Base-by-base conservation (phyloP, 2,113 vertebrate species). In the Pteruthius melanotis region DNA sequence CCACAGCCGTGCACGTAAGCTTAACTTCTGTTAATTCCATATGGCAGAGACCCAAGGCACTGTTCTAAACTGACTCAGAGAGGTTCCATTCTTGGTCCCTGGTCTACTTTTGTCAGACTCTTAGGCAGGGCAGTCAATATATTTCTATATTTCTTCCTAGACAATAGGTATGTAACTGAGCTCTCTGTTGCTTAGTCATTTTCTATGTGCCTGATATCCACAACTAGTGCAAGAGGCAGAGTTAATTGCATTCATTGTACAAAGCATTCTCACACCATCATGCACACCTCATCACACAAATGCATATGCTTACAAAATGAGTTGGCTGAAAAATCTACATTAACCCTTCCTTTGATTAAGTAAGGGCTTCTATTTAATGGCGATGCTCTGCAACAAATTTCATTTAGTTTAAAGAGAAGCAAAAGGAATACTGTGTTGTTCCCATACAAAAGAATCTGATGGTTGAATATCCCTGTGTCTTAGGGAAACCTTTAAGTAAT, bases 1-100 rank as follows among this genome's bases (percentile, higher is more conserved):
- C 39, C 47, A 19, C 14, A 40, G 42, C 5, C 3, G 39, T 42
- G 52, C 33, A 45, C 0, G 0, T 7, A 28, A 28, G 33, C 6
- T 94, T 45, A 64, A 23, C 14, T 60, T 77, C 6, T 27, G 23
- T 68, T 44, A 71, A 31, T 37, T 83, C 37, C 17, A 4, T 20
- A 6, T 42, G 21, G 21, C 40, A 83, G 57, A 47, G 57, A 60
- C 7, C 57, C 54, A 68, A 88, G 44, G n/a, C 30, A 19, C 37
- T 83, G 23, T 47, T 26, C 63, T 50, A 44, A 39, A 76, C 0
- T 24, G 72, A 7, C 6, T 13, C 23, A 26, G 86, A 53, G 31
- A 64, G 7, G 7, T 52, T 83, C 30, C 4, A 5, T 39, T 81
- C 54, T 68, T 52, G 13, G 15, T 54, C 21, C 13, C 15, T 40